phyloP scores from a whole-genome alignment of 2,888 invertebrate genomes.

The Seira musarum region DNA sequence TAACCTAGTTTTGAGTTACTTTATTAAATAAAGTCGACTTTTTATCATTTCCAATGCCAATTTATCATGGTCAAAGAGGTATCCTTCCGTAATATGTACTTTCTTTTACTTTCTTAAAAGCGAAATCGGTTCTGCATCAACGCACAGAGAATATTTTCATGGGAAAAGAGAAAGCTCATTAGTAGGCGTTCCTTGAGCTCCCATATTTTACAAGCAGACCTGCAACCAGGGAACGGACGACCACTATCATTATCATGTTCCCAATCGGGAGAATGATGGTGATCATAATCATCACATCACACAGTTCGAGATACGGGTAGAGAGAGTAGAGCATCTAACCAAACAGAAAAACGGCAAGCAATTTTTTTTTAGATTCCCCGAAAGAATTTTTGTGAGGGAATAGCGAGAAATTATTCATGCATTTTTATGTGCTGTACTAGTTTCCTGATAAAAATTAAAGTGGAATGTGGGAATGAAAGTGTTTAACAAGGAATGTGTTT shows the following conservation, averaged over 20 bases:
- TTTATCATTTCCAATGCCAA: not conserved
- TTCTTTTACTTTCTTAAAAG: not conserved
- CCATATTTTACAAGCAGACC: not conserved
- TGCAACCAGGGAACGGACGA: not conserved
- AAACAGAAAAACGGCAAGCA: not conserved
- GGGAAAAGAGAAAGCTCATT: not conserved
- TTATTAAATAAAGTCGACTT: not conserved
- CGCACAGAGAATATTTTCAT: not conserved
- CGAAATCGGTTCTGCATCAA: not conserved
- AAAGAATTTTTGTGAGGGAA: slow-evolving; percentile 14
- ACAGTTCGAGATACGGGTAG: too few species aligned
- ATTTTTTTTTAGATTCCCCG: too few species aligned
- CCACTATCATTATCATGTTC: not conserved
- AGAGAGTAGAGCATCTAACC: too few species aligned
- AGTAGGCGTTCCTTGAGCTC: not conserved
- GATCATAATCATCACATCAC: too few species aligned
- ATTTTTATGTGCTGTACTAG: slow-evolving; percentile 13
- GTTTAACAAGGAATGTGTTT: not conserved
- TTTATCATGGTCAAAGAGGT: not conserved
- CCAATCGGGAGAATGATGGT: too few species aligned
- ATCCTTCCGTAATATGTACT: too few species aligned
- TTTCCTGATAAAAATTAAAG: slow-evolving; percentile 14
- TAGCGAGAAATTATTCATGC: slow-evolving; percentile 34
- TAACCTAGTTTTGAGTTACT: not conserved
- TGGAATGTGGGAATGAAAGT: not conserved